Evolutionary conservation across 2,797 vertebrate species (phyloP), one percentile per base, ranked within the genome.

Genomic region (Phataginus tricuspis): DNA sequence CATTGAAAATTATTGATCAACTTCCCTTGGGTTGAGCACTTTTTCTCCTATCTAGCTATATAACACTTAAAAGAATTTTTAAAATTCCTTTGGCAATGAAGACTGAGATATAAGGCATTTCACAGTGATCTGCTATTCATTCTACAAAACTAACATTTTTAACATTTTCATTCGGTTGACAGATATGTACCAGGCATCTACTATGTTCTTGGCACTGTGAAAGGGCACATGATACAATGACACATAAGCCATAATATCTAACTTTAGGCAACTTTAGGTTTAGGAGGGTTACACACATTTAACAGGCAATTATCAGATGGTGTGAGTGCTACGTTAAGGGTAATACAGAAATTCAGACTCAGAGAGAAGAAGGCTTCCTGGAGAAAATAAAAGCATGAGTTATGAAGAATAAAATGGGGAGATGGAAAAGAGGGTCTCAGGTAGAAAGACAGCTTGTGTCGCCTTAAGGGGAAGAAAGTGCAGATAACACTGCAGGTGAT

Each of bases 401-500:
- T 31, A 51, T 23, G 10, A 84, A 72, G 37, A 59, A n/a, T 12
- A 74, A 42, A 53, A 21, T 21, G 16, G 34, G 25, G 49, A 80
- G n/a, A 9, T 1, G 49, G 55, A 78, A 72, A 63, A 63, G 39
- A 53, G 39, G 29, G 71, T 15, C 59, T 16, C 25, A 49, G 37
- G 49, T 2, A 21, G 16, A 18, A 80, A 79, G 42, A 49, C 0
- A 66, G 51, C 31, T 25, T 27, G 21, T 39, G 14, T 9, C 31
- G 34, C 10, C 69, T 78, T 21, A 16, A 9, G 21, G 15, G 42
- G 16, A 45, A 80, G 57, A 39, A 57, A 42, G 51, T 2, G 25
- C 49, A 2, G 0, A 4, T 1, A 9, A 5, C 7, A 25, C 9
- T 5, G 1, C 7, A n/a, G n/a, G 45, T 42, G 39, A 75, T 42